Conservation (phyloP, 2,113 vertebrate genomes). For the Cephalopterus ornatus region DNA sequence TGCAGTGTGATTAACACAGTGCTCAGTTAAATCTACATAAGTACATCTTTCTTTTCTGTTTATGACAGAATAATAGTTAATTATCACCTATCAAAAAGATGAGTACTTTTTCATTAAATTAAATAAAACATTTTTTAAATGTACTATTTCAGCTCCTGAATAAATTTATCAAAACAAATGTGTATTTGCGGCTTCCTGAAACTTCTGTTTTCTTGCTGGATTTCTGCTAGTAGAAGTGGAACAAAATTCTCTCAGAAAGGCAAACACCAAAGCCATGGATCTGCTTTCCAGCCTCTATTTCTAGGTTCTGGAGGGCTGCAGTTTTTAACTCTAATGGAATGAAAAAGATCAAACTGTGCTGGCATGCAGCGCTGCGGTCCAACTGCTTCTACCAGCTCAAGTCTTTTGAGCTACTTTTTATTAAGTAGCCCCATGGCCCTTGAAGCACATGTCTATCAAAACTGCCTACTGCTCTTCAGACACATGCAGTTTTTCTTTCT, state of each 20-base stretch:
- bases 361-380: background rate
- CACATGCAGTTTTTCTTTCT: constrained; percentile 37
- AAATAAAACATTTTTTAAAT: constrained; percentile 62
- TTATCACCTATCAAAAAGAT: constrained; percentile 72
- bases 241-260: background rate
- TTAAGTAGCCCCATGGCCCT: background rate
- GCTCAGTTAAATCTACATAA: constrained; percentile 57
- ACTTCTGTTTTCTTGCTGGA: constrained; percentile 25
- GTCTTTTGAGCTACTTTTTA: constrained; percentile 15
- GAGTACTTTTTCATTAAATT: constrained; percentile 69
- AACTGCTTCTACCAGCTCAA: background rate
- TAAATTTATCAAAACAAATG: constrained; percentile 61
- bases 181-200: constrained; percentile 34
- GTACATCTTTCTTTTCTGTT: constrained; percentile 71
- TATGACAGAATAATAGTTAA: constrained; percentile 75
- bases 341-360: constrained; percentile 21
- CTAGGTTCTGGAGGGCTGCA: background rate
- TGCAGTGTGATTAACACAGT: constrained; percentile 72
- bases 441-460: constrained; percentile 16
- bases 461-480: background rate
- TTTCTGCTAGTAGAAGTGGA: background rate
- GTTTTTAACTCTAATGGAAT: constrained; percentile 22
- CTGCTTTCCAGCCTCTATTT: background rate
- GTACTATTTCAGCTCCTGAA: constrained; percentile 49
- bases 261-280: background rate